phyloP scores from a whole-genome alignment of 1,140 invertebrate species.

The Archivesica marissinica region DNA sequence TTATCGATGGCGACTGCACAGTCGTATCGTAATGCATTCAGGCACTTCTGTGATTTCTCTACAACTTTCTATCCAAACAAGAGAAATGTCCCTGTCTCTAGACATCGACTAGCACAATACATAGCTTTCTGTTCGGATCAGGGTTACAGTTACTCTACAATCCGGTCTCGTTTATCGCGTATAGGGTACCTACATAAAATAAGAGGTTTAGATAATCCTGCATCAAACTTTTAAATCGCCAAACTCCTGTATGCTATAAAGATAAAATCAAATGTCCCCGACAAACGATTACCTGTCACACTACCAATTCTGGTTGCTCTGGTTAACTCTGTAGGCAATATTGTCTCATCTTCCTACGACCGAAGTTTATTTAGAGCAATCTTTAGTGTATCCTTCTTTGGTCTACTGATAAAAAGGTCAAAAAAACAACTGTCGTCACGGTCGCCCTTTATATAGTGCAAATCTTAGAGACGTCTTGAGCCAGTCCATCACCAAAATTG shows the following conservation, averaged over 20 bases:
- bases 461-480: not conserved
- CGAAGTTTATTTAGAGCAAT: not conserved
- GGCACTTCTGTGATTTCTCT: not conserved
- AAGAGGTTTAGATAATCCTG: not conserved
- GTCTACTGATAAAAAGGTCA: not conserved
- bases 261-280: not conserved
- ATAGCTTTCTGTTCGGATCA: not conserved
- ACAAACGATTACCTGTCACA: slow-evolving; percentile 6
- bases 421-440: not conserved
- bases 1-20: slow-evolving; percentile 19
- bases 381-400: not conserved
- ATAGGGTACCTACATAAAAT: slow-evolving; percentile 35
- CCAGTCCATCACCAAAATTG: not conserved
- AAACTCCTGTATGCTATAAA: not conserved
- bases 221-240: not conserved
- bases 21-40: slow-evolving; percentile 17
- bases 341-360: not conserved
- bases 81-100: not conserved
- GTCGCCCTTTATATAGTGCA: not conserved
- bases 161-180: not conserved
- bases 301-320: too few species aligned
- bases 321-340: not conserved
- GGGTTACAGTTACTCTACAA: not conserved
- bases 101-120: slow-evolving; percentile 3
- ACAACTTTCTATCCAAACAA: not conserved